These are phyloP conservation scores for Spea hammondii DNA, from an alignment of 2,797 vertebrate species.

Conservation along the genomic window DNA sequence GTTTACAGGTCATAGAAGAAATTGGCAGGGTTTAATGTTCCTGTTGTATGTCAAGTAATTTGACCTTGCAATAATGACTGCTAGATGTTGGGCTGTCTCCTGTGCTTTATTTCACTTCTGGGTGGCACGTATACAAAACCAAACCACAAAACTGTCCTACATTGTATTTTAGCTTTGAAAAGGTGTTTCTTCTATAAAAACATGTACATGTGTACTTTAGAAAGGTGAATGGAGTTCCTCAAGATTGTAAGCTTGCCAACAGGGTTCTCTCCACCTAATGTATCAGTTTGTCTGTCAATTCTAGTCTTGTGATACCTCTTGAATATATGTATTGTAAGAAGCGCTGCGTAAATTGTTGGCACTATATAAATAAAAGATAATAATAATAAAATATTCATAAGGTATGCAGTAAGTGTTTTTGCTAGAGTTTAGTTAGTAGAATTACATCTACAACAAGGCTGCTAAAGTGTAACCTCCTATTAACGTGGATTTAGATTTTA, in stretches of 20 bases:
- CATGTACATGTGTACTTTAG: background rate
- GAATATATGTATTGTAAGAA: no score
- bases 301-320: no score
- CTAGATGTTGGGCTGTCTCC: slow-evolving; percentile 22
- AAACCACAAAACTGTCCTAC: slow-evolving; percentile 28
- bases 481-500: no score
- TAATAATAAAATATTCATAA: no score
- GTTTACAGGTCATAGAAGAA: slow-evolving; percentile 34
- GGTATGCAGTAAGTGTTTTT: no score
- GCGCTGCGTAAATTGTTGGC: no score
- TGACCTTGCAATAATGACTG: slow-evolving; percentile 45
- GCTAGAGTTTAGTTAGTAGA: no score
- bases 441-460: no score
- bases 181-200: background rate
- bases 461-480: no score
- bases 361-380: no score
- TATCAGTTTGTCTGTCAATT: no score
- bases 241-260: background rate
- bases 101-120: slow-evolving; percentile 44
- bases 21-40: slow-evolving; percentile 42
- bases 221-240: background rate
- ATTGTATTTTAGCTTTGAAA: background rate
- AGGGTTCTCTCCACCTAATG: background rate
- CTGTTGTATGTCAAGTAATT: slow-evolving; percentile 37
- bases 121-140: slow-evolving; percentile 47